A percentile compares a stretch with the other conserved stretches of the same genome.
These are phyloP conservation scores for Blera fallax DNA, from an alignment of 2,888 invertebrate genomes.

Conservation along the genomic window DNA sequence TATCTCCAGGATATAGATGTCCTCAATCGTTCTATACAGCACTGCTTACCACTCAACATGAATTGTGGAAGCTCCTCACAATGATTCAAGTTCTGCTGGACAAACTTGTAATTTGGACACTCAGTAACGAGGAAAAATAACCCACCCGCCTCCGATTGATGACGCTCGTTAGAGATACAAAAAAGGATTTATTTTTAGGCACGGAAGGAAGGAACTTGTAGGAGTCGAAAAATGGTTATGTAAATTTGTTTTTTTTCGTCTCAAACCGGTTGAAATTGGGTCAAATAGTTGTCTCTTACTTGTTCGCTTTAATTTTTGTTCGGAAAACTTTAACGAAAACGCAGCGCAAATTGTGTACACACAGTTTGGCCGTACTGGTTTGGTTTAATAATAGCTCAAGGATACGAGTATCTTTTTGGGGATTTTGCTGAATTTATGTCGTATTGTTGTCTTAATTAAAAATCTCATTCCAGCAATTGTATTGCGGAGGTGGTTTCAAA, in stretches of 20 bases:
- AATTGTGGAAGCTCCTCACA: constrained; percentile 15
- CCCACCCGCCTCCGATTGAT: constrained; percentile 28
- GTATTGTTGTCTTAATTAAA: constrained; percentile 50
- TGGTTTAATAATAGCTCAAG: constrained; percentile 37
- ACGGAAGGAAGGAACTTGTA: constrained; percentile 29
- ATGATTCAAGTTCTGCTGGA: neutral
- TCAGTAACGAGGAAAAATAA: constrained; percentile 1
- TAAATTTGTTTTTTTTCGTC: no score
- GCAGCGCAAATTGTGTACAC: neutral
- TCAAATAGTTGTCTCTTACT: constrained; percentile 2
- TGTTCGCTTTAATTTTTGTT: neutral
- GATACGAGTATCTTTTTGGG: constrained; percentile 10
- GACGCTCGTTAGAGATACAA: neutral
- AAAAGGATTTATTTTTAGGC: constrained; percentile 5
- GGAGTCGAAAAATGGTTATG: constrained; percentile 41
- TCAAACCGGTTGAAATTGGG: constrained; percentile 43
- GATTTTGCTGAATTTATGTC: constrained; percentile 9
- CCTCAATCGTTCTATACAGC: constrained; percentile 24
- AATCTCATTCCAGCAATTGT: constrained; percentile 10
- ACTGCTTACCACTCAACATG: constrained; percentile 25
- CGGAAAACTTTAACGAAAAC: constrained; percentile 26
- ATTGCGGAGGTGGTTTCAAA: neutral
- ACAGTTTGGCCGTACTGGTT: neutral
- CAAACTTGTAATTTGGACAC: constrained; percentile 35
- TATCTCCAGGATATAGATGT: constrained; percentile 39